Evolutionary conservation across 1,140 invertebrate species (phyloP), one percentile per base, ranked within the genome.

Genomic region (Aphidius gifuensis): DNA sequence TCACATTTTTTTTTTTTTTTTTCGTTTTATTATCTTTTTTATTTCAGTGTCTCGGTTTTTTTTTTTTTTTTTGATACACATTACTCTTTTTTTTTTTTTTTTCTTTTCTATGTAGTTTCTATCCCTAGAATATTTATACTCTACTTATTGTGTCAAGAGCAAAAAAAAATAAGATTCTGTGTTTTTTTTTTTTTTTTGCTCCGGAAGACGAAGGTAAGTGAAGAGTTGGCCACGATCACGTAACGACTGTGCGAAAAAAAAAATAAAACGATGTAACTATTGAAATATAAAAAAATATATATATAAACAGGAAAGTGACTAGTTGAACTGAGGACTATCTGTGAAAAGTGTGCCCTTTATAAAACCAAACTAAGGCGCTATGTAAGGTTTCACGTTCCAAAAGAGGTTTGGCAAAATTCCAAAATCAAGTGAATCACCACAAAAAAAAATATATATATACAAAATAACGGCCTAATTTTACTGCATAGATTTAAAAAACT

Each of bases 401-500:
- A 40, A 58, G 56, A 47, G 47, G 46, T 59, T 59, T 59, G 58
- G 58, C 58, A 6, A 7, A n/a, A 9, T 9, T 21, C 58, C 58
- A 59, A 16, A 48, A 39, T 16, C 38, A 5, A 32, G 23, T 32
- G 47, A 48, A 59, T 59, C 40, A 45, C 58, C 58, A 39, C 45
- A 32, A 46, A 59, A 59, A 55, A 55, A 55, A 42, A 55, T 40
- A 55, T 55, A n/a, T 11, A 55, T 40, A 48, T 46, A 16, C 58
- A 49, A 21, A 45, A 11, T 21, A 42, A 39, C 46, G 38, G 58
- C 58, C 58, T 59, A 59, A 59, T 59, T 59, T 59, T 50, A 59
- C 58, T 49, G 47, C 55, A 58, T 58, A 58, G 58, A 59, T 59
- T 59, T 59, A 40, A 11, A 8, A 32, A 49, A 2, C 23, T 32